These are phyloP conservation scores for Distichodus sexfasciatus DNA, from an alignment of 2,797 vertebrate species.

Conservation along the genomic window DNA sequence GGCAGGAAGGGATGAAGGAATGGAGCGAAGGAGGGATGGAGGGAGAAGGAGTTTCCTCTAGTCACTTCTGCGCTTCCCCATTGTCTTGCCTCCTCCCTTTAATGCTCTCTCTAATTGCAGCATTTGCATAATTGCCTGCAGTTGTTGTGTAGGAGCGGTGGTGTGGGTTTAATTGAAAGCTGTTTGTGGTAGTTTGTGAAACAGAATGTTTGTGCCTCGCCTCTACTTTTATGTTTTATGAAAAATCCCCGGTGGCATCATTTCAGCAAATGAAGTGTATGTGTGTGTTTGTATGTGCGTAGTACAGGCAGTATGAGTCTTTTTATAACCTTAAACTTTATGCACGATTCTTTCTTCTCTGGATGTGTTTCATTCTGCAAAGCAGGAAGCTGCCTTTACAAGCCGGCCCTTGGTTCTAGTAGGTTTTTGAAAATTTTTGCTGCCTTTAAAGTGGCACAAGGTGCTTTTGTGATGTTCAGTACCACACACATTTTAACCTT, in stretches of 20 bases:
- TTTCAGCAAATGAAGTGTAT: constrained; percentile 1
- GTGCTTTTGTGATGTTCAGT: no score
- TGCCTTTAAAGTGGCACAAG: no score
- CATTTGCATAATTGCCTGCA: constrained; percentile 42
- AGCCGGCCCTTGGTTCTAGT: no score
- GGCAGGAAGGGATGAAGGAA: no score
- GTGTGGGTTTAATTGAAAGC: constrained; percentile 37
- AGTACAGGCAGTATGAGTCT: not conserved
- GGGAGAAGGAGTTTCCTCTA: not conserved
- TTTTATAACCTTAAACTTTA: no score
- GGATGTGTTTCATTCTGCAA: no score
- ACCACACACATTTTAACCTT: no score
- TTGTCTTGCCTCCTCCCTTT: constrained; percentile 10
- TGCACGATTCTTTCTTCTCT: no score
- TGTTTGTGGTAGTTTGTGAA: constrained; percentile 33
- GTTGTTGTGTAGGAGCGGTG: constrained; percentile 21
- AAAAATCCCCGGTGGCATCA: not conserved
- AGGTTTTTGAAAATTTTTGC: no score
- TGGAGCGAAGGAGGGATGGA: not conserved
- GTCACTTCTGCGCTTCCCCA: constrained; percentile 2
- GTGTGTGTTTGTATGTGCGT: not conserved
- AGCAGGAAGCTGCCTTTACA: no score
- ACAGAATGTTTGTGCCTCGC: not conserved
- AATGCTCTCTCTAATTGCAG: constrained; percentile 25
- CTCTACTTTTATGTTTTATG: not conserved